Evolutionary conservation across 2,888 invertebrate genomes (phyloP), one percentile per base, ranked within the genome.

Genomic region (Scaeva pyrastri): DNA sequence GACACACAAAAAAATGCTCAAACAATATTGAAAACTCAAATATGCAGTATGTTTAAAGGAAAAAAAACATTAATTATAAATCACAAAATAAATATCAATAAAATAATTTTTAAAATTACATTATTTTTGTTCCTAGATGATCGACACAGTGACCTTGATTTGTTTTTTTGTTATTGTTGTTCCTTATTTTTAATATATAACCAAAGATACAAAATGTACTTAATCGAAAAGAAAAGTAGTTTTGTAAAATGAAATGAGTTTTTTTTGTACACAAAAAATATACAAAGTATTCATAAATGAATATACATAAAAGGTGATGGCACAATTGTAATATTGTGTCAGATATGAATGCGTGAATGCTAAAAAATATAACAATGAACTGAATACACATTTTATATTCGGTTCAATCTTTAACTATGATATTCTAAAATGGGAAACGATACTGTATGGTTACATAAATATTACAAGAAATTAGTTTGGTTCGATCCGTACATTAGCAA

Each of bases 11-110:
- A 12, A 71, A 55, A 73, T 60, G 55, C 39, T 56, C 26, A 41
- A n/a, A 16, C 26, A 66, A 77, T 74, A 74, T 66, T 23, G 58
- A 39, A 75, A 77, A 72, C 76, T 70, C 41, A 62, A 19, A 81
- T 66, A 66, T 66, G 66, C 55, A 19, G 36, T 60, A 81, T 76
- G 81, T 19, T 56, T 21, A 48, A 31, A 19, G 31, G 68, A 85
- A 81, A 76, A 72, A 60, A 48, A 66, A 71, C 71, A 66, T 79
- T 78, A 66, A 62, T 75, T 26, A 62, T 68, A 80, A 86, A 81
- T 81, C 52, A 82, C 77, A 81, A 86, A 86, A 86, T 82, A 86
- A 86, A 86, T 86, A 64, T 74, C 66, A 60, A 74, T 83, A 75
- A 68, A 82, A 79, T 82, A 77, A 52, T 79, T 76, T 43, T 58